phyloP scores from a whole-genome alignment of 2,888 invertebrate species.

The Temnothorax unifasciatus region DNA sequence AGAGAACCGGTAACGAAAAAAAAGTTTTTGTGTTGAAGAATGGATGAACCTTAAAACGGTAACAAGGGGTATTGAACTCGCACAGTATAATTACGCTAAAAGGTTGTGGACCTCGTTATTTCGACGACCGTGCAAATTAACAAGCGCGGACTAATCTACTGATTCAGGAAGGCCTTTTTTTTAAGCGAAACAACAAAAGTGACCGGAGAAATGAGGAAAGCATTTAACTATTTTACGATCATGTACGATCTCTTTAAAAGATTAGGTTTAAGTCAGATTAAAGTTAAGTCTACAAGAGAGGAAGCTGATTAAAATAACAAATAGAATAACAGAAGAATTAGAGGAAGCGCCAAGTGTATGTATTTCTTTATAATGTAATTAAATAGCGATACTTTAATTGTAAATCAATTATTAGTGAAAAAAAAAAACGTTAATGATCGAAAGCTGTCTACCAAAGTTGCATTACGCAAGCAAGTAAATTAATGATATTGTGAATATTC shows the following conservation, averaged over 20 bases:
- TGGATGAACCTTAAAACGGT: neutral
- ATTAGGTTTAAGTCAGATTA: conserved; percentile 5
- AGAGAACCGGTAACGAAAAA: neutral
- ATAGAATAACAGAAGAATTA: neutral
- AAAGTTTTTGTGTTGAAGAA: neutral
- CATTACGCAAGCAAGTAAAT: neutral
- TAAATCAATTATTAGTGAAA: conserved; percentile 18
- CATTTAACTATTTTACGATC: conserved; percentile 4
- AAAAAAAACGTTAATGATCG: conserved; percentile 4
- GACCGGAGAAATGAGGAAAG: neutral
- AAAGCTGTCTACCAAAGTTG: conserved; percentile 44
- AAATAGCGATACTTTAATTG: conserved; percentile 15
- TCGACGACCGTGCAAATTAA: conserved; percentile 19
- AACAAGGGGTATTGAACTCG: conserved; percentile 8
- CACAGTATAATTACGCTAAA: conserved; percentile 32
- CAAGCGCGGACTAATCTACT: neutral
- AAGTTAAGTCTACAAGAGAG: neutral
- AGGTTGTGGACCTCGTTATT: conserved; percentile 14
- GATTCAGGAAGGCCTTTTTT: neutral
- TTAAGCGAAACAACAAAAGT: neutral
- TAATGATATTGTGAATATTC: conserved; percentile 14
- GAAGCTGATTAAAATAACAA: neutral
- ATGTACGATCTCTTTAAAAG: conserved; percentile 24
- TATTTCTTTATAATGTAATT: conserved; percentile 4
- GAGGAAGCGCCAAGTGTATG: neutral